Evolutionary conservation across 2,113 vertebrate genomes (phyloP), one percentile per base, ranked within the genome.

Genomic region (Ptilonorhynchus violaceus): DNA sequence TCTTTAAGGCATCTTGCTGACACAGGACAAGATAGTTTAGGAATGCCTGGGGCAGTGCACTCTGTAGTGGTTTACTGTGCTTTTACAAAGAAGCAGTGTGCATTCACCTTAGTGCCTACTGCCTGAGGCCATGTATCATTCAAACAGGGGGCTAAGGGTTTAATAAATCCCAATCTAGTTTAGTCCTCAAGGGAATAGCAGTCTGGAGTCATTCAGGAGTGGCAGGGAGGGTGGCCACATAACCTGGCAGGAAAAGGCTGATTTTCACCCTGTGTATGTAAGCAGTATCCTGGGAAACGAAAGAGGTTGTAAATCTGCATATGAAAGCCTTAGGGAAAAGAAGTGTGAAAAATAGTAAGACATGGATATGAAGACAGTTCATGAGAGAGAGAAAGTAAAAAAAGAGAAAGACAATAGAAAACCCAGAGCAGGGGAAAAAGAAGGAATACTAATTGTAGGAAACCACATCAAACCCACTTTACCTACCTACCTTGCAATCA

Each of bases 1-100:
- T 96, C 83, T 87, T 84, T 78, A 85, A 95, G 73, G 92, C 91
- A 85, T 96, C 95, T 96, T 97, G 96, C 96, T 96, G 96, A 96
- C 93, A 95, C 95, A 96, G 92, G 93, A 95, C 93, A 96, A 93
- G 96, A 95, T 87, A 93, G 95, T 92, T 96, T 81, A 92, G 73
- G 91, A 91, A 89, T 46, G 96, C 96, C 95, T 93, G 76, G 86
- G 91, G 92, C 93, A 87, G 59, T 42, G 92, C 86, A 62, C 92
- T 96, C 83, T 89, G 79, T 67, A 82, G 9, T 27, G 58, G 88
- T 93, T 96, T 90, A 37, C 83, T 91, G 80, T 79, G 80, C 52
- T 69, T 82, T 94, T 75, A 96, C 80, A 96, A 93, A 94, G 92
- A 13, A 91, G 62, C 83, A 82, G 49, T 84, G 68, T 94, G 87